These are phyloP conservation scores for Liposcelis brunnea DNA, from an alignment of 2,888 invertebrate genomes.

Conservation along the genomic window DNA sequence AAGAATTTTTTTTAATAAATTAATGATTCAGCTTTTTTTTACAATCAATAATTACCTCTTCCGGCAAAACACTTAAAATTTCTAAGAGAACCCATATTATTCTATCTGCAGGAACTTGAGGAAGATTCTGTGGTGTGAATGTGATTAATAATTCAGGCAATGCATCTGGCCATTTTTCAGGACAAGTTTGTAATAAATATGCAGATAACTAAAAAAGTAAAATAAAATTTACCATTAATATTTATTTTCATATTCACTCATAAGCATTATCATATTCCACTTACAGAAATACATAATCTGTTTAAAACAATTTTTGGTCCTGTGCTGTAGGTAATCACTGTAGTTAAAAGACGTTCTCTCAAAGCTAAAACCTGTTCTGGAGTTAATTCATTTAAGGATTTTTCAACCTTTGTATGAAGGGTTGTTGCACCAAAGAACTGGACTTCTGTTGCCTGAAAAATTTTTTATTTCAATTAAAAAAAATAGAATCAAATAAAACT, in stretches of 20 bases:
- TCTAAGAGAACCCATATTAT: slow-evolving; percentile 55
- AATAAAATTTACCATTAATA: slow-evolving; percentile 1
- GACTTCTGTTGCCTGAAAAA: slow-evolving; percentile 60
- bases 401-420: slow-evolving; percentile 70
- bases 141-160: slow-evolving; percentile 55
- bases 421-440: slow-evolving; percentile 90
- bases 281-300: slow-evolving; percentile 73
- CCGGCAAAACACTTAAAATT: slow-evolving; percentile 71
- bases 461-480: too few relatives aligned
- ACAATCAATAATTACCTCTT: slow-evolving; percentile 58
- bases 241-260: slow-evolving; percentile 7
- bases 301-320: slow-evolving; percentile 76
- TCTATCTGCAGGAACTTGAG: slow-evolving; percentile 39
- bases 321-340: slow-evolving; percentile 54
- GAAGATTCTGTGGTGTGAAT: slow-evolving; percentile 34
- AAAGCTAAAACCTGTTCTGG: slow-evolving; percentile 57
- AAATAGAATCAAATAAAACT: too few relatives aligned
- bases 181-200: slow-evolving; percentile 52
- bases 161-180: slow-evolving; percentile 41
- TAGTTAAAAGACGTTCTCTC: slow-evolving; percentile 58
- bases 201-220: slow-evolving; percentile 53
- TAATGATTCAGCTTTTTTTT: slow-evolving; percentile 11
- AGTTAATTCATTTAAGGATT: slow-evolving; percentile 77
- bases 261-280: too few relatives aligned
- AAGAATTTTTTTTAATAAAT: slow-evolving; percentile 5